These are phyloP conservation scores for Condylura cristata DNA, from an alignment of 2,113 vertebrate species.

Conservation along the genomic window DNA sequence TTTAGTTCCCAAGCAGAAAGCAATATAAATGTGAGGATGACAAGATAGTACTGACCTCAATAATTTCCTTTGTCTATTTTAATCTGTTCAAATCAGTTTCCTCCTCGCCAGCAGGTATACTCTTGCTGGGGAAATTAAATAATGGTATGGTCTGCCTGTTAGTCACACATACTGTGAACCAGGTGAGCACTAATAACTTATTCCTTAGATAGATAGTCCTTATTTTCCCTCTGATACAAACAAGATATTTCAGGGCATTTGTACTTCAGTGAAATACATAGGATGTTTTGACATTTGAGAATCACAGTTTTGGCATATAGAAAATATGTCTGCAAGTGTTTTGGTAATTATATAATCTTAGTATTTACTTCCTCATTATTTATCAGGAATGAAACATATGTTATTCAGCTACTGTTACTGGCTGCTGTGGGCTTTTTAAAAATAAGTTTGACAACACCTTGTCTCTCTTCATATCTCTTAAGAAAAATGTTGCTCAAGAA, in stretches of 20 bases:
- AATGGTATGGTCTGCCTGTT: background rate
- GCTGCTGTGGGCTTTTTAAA: constrained; percentile 57
- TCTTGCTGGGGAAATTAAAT: constrained; percentile 66
- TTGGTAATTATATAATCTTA: constrained; percentile 63
- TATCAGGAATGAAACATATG: constrained; percentile 61
- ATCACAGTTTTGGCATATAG: constrained; percentile 62
- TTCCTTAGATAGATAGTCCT: constrained; percentile 19
- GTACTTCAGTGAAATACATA: constrained; percentile 51
- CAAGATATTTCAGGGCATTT: constrained; percentile 61
- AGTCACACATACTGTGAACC: constrained; percentile 39
- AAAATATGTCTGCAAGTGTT: constrained; percentile 68
- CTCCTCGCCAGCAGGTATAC: background rate
- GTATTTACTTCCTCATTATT: constrained; percentile 70
- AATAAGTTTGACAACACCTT: constrained; percentile 69
- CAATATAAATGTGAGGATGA: constrained; percentile 55
- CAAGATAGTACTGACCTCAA: constrained; percentile 51
- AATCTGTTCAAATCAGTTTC: constrained; percentile 64
- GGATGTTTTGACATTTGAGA: constrained; percentile 68
- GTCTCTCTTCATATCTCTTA: constrained; percentile 42
- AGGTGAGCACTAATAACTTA: constrained; percentile 61
- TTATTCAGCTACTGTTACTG: constrained; percentile 57
- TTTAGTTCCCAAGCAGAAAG: constrained; percentile 52
- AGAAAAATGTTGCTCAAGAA: constrained; percentile 53
- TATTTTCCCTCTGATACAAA: constrained; percentile 60
- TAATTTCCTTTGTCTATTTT: constrained; percentile 25